These are phyloP conservation scores for Heliconius ismenius DNA, from an alignment of 2,888 invertebrate species.

Conservation along the genomic window DNA sequence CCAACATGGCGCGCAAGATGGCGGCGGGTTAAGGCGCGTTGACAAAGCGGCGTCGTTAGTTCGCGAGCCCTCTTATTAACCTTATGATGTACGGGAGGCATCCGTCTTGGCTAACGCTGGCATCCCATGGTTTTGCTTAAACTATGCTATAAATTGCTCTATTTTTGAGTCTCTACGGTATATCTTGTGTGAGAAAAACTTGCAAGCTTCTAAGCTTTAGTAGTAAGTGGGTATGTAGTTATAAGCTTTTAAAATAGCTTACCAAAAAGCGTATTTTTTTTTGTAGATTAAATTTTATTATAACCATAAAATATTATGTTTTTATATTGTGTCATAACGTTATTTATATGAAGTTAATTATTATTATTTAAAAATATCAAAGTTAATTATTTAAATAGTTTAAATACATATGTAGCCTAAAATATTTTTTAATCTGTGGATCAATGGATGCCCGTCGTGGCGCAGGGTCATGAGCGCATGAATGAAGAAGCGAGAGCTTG, in stretches of 20 bases:
- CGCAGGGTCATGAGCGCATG: background rate
- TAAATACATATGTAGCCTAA: too few species aligned
- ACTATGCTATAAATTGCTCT: constrained; percentile 34
- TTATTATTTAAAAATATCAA: too few species aligned
- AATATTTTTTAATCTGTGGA: too few species aligned
- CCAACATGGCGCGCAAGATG: constrained; percentile 79
- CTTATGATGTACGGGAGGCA: constrained; percentile 81
- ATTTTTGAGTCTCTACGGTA: background rate
- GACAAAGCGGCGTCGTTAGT: constrained; percentile 82
- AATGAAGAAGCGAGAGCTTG: background rate
- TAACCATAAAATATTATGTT: too few species aligned
- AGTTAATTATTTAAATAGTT: too few species aligned
- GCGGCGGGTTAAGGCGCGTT: constrained; percentile 77
- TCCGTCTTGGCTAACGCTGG: constrained; percentile 53
- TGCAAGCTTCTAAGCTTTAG: background rate
- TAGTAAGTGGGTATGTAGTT: background rate
- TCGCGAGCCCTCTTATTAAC: constrained; percentile 82
- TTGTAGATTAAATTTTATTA: too few species aligned
- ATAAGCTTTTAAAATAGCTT: background rate
- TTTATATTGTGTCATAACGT: too few species aligned
- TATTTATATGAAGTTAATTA: too few species aligned
- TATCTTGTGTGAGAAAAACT: background rate
- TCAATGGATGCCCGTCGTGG: background rate
- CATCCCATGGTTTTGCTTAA: constrained; percentile 37
- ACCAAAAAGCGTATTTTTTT: too few species aligned